These are phyloP conservation scores for Tipula lateralis DNA, from an alignment of 2,888 invertebrate species.

Conservation along the genomic window DNA sequence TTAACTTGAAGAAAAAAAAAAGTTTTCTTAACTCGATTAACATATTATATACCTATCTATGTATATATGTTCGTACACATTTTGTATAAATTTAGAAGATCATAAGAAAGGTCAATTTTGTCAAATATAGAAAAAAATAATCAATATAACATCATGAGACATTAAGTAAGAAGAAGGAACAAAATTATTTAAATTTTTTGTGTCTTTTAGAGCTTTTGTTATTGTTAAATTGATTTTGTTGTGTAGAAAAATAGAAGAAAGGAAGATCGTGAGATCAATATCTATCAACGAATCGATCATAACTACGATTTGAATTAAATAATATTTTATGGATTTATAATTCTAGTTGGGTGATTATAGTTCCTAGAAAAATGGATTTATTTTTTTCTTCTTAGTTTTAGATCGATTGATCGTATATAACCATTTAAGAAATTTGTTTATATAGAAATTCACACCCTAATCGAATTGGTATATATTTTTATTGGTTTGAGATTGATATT, in stretches of 20 bases:
- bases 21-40: conserved; percentile 19
- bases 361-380: neutral
- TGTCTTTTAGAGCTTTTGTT: neutral
- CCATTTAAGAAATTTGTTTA: neutral
- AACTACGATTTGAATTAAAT: conserved; percentile 15
- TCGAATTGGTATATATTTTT: neutral
- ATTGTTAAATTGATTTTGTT: conserved; percentile 14
- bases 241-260: neutral
- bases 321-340: neutral
- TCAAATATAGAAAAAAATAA: neutral
- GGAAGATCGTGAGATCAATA: conserved; percentile 11
- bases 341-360: conserved; percentile 15
- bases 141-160: neutral
- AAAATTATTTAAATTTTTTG: neutral
- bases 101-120: conserved; percentile 15
- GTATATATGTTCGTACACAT: neutral
- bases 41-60: neutral
- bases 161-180: neutral
- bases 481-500: neutral
- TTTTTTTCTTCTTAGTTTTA: neutral
- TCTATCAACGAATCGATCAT: conserved; percentile 24
- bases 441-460: neutral
- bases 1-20: neutral
- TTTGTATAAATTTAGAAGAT: conserved; percentile 5
- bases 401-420: neutral